Conservation (phyloP, 2,797 vertebrate species). For the Intellagama lesueurii region DNA sequence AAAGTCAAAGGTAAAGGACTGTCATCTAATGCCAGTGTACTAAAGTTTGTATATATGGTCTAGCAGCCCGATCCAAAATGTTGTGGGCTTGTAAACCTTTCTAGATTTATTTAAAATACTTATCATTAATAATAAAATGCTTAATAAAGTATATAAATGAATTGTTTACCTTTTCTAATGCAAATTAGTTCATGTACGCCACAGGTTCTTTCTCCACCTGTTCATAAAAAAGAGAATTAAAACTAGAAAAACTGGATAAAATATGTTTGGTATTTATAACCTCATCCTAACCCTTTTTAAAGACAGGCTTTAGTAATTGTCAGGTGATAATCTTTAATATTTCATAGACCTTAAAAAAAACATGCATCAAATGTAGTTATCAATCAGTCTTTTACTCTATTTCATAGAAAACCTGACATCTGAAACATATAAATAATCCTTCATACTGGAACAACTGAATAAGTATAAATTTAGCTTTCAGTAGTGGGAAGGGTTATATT, state of each 20-base stretch:
- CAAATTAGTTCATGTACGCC: constrained; percentile 98
- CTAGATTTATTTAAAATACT: constrained; percentile 20
- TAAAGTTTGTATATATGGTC: neutral
- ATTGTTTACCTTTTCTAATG: constrained; percentile 93
- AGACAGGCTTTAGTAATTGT: neutral
- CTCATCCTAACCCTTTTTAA: neutral
- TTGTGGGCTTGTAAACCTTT: neutral
- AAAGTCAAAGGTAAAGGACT: neutral
- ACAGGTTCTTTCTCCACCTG: constrained; percentile 97
- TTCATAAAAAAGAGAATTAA: constrained; percentile 76
- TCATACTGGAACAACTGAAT: neutral
- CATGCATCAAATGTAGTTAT: neutral
- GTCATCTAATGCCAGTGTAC: neutral
- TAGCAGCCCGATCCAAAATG: neutral
- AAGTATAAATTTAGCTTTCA: neutral
- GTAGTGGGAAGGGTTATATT: too few species aligned
- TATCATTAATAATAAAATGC: constrained; percentile 36
- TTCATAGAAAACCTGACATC: neutral
- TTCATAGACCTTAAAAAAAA: neutral
- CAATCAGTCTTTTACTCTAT: neutral
- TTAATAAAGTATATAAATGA: constrained; percentile 34
- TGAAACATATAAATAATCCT: neutral
- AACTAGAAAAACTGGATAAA: constrained; percentile 56
- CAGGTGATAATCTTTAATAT: neutral
- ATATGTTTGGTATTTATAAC: constrained; percentile 6